phyloP scores from a whole-genome alignment of 2,888 invertebrate genomes.

The Orchestes rusci region DNA sequence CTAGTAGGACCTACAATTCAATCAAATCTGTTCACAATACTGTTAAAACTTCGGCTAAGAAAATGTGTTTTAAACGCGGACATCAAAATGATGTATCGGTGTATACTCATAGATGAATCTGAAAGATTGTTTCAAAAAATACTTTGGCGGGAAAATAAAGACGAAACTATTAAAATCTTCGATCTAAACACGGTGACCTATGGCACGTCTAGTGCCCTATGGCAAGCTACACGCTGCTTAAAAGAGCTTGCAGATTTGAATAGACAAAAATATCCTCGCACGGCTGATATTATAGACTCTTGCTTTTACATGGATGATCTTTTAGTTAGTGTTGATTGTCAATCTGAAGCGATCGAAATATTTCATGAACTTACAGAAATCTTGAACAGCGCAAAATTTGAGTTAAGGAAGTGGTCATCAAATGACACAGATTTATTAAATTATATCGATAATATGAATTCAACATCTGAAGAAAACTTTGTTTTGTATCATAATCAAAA shows the following conservation, averaged over 20 bases:
- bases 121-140: constrained; percentile 19
- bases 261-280: constrained; percentile 4
- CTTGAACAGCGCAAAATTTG: constrained; percentile 5
- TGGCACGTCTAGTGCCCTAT: background rate
- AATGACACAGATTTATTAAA: constrained; percentile 11
- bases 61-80: constrained; percentile 17
- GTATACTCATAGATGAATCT: constrained; percentile 11
- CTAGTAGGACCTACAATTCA: constrained; percentile 10
- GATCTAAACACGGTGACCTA: too few species aligned
- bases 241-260: background rate
- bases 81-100: constrained; percentile 19
- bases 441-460: background rate
- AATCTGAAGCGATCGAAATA: constrained; percentile 3
- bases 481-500: constrained; percentile 5
- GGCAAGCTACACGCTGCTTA: background rate
- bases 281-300: constrained; percentile 13
- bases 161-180: constrained; percentile 9
- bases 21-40: constrained; percentile 15
- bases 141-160: constrained; percentile 15
- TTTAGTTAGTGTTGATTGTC: constrained; percentile 10
- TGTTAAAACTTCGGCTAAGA: constrained; percentile 11
- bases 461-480: constrained; percentile 2
- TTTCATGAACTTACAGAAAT: constrained; percentile 11
- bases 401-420: constrained; percentile 17
- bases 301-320: constrained; percentile 21